phyloP scores from a whole-genome alignment of 2,113 vertebrate species.

The Corythoichthys intestinalis region DNA sequence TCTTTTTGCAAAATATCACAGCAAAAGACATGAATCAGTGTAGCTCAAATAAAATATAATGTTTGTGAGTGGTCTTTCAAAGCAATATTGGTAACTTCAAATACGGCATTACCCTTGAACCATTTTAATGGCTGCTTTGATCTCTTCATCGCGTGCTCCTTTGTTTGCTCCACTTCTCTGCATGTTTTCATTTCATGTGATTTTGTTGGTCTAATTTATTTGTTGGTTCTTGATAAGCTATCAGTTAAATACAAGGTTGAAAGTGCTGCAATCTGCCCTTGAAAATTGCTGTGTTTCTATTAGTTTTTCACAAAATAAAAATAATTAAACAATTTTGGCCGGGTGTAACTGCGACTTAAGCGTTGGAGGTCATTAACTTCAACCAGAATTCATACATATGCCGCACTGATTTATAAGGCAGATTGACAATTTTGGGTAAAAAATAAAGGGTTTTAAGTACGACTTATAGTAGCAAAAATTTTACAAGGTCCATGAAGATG shows the following conservation, averaged over 20 bases:
- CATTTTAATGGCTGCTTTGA: background rate
- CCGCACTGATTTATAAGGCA: too few relatives aligned
- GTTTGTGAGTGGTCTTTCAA: background rate
- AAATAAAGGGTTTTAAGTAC: too few relatives aligned
- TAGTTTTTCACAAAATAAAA: too few relatives aligned
- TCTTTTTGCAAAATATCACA: background rate
- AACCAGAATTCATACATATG: too few relatives aligned
- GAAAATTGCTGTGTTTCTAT: constrained; percentile 41
- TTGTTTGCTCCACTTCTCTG: constrained; percentile 1
- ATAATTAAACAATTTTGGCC: too few relatives aligned
- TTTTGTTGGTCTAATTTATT: constrained; percentile 10
- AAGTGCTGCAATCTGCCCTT: constrained; percentile 42
- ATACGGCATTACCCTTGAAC: background rate
- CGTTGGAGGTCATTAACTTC: too few relatives aligned
- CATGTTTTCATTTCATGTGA: background rate
- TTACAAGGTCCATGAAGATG: background rate
- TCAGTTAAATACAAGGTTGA: constrained; percentile 25
- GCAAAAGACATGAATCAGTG: background rate
- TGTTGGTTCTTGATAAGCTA: constrained; percentile 13
- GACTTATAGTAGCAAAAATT: too few relatives aligned
- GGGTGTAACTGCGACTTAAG: too few relatives aligned
- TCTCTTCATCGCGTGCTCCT: background rate
- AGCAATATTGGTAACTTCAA: background rate
- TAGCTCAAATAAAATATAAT: background rate
- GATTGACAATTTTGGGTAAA: too few relatives aligned